These are phyloP conservation scores for Aleiodes alternator DNA, from an alignment of 2,888 invertebrate species.

Conservation along the genomic window DNA sequence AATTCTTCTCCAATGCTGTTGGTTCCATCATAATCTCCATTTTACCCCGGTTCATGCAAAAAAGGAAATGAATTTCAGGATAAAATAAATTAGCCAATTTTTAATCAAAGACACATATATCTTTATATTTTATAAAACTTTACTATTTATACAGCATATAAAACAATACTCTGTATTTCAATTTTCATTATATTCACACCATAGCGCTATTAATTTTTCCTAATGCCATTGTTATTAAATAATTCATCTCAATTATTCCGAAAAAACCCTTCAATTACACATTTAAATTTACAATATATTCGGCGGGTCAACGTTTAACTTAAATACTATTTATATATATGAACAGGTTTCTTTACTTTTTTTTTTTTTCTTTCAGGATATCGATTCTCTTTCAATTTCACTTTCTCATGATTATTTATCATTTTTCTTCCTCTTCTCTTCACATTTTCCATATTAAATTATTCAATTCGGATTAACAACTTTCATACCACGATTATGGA, in stretches of 20 bases:
- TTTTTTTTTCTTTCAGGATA: neutral
- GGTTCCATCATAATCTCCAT: too few species aligned
- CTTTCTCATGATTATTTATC: slow-evolving; percentile 8
- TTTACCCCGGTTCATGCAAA: too few species aligned
- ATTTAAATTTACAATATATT: slow-evolving; percentile 70
- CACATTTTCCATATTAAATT: neutral
- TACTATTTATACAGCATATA: slow-evolving; percentile 75
- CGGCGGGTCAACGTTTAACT: slow-evolving; percentile 68
- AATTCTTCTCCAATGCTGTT: too few species aligned
- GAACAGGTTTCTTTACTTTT: slow-evolving; percentile 48
- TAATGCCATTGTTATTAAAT: slow-evolving; percentile 65
- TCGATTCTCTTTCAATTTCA: slow-evolving; percentile 63
- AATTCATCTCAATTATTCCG: too few species aligned
- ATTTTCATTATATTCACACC: slow-evolving; percentile 73
- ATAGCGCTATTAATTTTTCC: slow-evolving; percentile 71
- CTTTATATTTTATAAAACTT: slow-evolving; percentile 75
- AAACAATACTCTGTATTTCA: slow-evolving; percentile 76
- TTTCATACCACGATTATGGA: slow-evolving; percentile 39
- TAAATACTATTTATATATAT: slow-evolving; percentile 54
- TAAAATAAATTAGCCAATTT: slow-evolving; percentile 15
- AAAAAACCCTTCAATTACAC: slow-evolving; percentile 48
- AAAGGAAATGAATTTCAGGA: neutral
- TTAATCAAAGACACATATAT: slow-evolving; percentile 54
- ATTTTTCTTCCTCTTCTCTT: neutral
- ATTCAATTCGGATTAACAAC: slow-evolving; percentile 44